Evolutionary conservation across 2,797 vertebrate genomes (phyloP).

Genomic region (Lerista edwardsae): DNA sequence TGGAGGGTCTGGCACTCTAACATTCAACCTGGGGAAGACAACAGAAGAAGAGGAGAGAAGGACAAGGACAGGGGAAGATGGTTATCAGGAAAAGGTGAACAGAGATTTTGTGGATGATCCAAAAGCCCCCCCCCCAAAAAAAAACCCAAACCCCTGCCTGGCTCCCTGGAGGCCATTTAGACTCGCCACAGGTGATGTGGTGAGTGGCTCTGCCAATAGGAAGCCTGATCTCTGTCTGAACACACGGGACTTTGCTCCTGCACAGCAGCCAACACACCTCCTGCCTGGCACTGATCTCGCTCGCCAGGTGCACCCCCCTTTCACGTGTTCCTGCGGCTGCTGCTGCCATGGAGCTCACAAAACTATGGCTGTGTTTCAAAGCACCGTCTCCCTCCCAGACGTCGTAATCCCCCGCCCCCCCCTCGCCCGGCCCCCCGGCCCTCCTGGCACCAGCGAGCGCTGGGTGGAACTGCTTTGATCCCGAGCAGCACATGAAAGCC

Average conservation of each 20-base stretch:
- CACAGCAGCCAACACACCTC: not conserved
- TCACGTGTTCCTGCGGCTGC: not conserved
- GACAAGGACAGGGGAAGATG: too few relatives aligned
- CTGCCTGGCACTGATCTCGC: not conserved
- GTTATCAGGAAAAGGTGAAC: too few relatives aligned
- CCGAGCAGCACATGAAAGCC: slow-evolving; percentile 60
- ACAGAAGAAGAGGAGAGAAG: too few relatives aligned
- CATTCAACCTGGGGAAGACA: too few relatives aligned
- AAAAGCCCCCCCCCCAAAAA: too few relatives aligned
- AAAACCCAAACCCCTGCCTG: not conserved
- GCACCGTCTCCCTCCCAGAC: too few relatives aligned
- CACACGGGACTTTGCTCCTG: too few relatives aligned
- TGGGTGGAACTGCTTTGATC: slow-evolving; percentile 59
- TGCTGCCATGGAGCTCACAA: not conserved
- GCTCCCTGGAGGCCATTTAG: not conserved
- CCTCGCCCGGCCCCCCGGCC: not conserved
- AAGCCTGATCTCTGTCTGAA: not conserved
- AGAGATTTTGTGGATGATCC: too few relatives aligned
- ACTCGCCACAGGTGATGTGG: not conserved
- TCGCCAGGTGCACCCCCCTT: not conserved
- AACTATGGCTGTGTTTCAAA: not conserved
- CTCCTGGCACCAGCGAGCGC: not conserved
- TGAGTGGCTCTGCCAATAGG: not conserved
- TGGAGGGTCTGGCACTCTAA: too few relatives aligned
- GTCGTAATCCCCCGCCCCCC: not conserved